These are phyloP conservation scores for Corydoras maculifer DNA, from an alignment of 2,113 vertebrate species.

Conservation along the genomic window DNA sequence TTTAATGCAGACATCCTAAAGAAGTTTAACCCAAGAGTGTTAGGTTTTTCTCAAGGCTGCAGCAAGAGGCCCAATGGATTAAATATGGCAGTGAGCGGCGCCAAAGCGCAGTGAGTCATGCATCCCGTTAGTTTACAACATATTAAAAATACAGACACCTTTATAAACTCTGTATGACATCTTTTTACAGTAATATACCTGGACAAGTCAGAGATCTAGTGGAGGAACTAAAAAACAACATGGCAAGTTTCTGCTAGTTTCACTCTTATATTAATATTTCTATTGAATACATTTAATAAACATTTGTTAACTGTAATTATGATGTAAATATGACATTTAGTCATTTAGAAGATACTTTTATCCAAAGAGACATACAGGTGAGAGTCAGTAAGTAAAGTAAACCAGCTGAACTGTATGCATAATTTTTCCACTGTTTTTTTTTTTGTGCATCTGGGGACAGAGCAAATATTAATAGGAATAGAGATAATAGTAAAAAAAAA, in stretches of 20 bases:
- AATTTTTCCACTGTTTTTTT: no score
- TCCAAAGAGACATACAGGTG: no score
- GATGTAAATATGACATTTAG: not conserved
- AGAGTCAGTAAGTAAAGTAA: no score
- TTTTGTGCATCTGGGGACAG: no score
- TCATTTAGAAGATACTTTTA: not conserved
- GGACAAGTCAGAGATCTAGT: slow-evolving; percentile 70
- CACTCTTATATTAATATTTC: no score
- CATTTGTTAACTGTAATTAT: no score
- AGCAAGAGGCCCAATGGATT: slow-evolving; percentile 62
- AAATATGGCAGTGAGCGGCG: slow-evolving; percentile 71
- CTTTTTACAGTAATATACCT: slow-evolving; percentile 68
- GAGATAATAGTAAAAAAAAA: no score
- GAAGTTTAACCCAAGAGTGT: slow-evolving; percentile 78
- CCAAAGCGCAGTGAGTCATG: slow-evolving; percentile 72
- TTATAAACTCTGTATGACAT: not conserved
- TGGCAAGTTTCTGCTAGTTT: slow-evolving; percentile 61
- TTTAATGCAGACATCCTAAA: slow-evolving; percentile 77
- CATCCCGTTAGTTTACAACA: not conserved
- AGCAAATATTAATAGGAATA: no score
- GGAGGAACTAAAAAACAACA: slow-evolving; percentile 65
- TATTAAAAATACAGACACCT: not conserved
- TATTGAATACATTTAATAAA: no score
- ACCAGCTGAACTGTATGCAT: no score
- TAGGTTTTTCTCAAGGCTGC: slow-evolving; percentile 73